Percentiles rank a stretch among this genome's conserved stretches.
These are phyloP conservation scores for Asbolus verrucosus DNA, from an alignment of 1,140 invertebrate genomes.

Conservation along the genomic window DNA sequence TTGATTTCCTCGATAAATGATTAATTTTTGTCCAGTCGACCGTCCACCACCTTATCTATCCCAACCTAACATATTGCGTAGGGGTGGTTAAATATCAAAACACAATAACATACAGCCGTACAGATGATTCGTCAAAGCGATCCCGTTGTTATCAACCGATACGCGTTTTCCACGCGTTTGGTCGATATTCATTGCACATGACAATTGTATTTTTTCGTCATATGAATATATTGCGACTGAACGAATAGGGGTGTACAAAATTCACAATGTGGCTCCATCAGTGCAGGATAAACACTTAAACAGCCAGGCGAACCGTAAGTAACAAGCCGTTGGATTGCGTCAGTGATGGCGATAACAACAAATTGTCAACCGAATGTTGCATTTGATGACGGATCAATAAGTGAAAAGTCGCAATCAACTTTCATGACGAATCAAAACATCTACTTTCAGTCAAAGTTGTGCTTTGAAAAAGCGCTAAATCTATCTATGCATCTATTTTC, in stretches of 20 bases:
- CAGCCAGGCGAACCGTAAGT: too few relatives aligned
- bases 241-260: constrained; percentile 7
- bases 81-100: constrained; percentile 61
- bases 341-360: too few relatives aligned
- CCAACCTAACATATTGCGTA: constrained; percentile 59
- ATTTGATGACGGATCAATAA: too few relatives aligned
- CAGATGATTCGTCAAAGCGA: constrained; percentile 46
- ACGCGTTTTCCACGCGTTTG: constrained; percentile 37
- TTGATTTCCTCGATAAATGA: constrained; percentile 12
- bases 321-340: too few relatives aligned
- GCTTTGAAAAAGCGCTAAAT: too few relatives aligned
- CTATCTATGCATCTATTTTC: too few relatives aligned
- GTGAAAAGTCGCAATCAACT: too few relatives aligned
- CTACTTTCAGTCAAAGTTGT: too few relatives aligned
- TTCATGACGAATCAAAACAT: too few relatives aligned
- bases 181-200: constrained; percentile 51
- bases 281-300: too few relatives aligned
- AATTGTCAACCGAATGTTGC: too few relatives aligned
- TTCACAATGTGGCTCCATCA: too few relatives aligned
- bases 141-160: constrained; percentile 40
- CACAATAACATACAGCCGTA: constrained; percentile 56
- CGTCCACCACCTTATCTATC: constrained; percentile 51
- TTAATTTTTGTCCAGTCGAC: constrained; percentile 51
- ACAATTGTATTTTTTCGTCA: constrained; percentile 55
- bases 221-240: constrained; percentile 39